phyloP scores from a whole-genome alignment of 2,888 invertebrate species.

The Amiota minor region DNA sequence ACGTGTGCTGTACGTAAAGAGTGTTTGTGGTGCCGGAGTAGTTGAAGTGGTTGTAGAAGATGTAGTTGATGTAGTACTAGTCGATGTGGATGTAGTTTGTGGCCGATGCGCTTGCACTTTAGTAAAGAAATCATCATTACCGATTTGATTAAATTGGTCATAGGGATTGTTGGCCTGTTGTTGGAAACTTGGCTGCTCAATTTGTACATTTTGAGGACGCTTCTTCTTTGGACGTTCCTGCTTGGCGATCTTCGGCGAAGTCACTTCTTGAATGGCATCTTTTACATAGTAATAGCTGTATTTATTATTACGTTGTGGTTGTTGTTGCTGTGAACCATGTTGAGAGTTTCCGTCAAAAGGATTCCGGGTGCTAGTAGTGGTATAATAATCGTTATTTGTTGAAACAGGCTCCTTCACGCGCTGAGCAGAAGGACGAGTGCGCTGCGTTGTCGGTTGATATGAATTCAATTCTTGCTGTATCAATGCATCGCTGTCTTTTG shows the following conservation, averaged over 20 bases:
- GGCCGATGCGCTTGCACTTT: constrained; percentile 54
- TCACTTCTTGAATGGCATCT: constrained; percentile 69
- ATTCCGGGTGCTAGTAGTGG: constrained; percentile 47
- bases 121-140: constrained; percentile 70
- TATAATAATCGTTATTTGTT: constrained; percentile 53
- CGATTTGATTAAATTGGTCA: constrained; percentile 69
- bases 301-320: constrained; percentile 64
- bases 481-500: constrained; percentile 45
- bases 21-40: constrained; percentile 57
- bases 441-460: constrained; percentile 43
- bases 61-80: constrained; percentile 73
- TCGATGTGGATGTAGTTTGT: constrained; percentile 64
- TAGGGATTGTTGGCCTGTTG: constrained; percentile 62
- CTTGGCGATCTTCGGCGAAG: constrained; percentile 65
- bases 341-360: constrained; percentile 55
- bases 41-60: constrained; percentile 74
- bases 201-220: constrained; percentile 61
- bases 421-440: constrained; percentile 41
- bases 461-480: constrained; percentile 41
- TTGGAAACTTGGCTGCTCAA: constrained; percentile 53
- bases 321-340: constrained; percentile 47
- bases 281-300: constrained; percentile 66
- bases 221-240: constrained; percentile 70
- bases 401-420: constrained; percentile 49
- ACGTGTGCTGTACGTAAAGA: constrained; percentile 64